Base-by-base conservation (phyloP, 1,140 invertebrate species). In the Hyphantria cunea region DNA sequence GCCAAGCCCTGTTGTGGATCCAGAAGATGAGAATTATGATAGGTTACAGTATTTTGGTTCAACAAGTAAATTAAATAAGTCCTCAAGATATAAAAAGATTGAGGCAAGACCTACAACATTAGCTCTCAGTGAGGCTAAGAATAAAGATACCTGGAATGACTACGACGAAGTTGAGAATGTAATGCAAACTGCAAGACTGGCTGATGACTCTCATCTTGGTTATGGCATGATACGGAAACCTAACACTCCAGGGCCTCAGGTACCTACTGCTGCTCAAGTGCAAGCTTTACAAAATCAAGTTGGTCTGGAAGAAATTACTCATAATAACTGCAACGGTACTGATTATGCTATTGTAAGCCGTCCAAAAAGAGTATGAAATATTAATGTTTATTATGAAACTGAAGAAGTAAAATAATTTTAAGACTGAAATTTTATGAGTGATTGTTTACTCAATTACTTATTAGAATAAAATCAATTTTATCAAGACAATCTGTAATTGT, bases 311-410 rank as follows among this genome's bases (percentile, higher is more conserved):
- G 91, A 91, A 60, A 86, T 93, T 8, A 92, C 93, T 72, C 94
- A 95, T 77, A 93, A 93, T 73, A 93, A 93, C 72, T 95, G 94
- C 65, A 96, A 96, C 87, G 93, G 95, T 53, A 93, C 93, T 51
- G 94, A 95, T 76, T 96, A 96, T 90, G 95, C 95, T 45, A 93
- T 96, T 72, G 93, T 96, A 42, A 95, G 95, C 72, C 96, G 96
- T 82, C 93, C 95, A 84, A 96, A 96, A 93, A 92, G 93, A 89
- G 95, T 96, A 82, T 95, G 91, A 92, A 42, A 50, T 50, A 54
- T 39, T 39, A 10, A 10, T 39, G 37, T 39, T 39, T 39, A 39
- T 39, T 39, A 31, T 58, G 39, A 39, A n/a, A 54, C 34, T 60
- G 53, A 75, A 68, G 78, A 75, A 13, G 48, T 10, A 39, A 49